These are phyloP conservation scores for Druceiella hillmani DNA, from an alignment of 2,888 invertebrate genomes.

Conservation along the genomic window DNA sequence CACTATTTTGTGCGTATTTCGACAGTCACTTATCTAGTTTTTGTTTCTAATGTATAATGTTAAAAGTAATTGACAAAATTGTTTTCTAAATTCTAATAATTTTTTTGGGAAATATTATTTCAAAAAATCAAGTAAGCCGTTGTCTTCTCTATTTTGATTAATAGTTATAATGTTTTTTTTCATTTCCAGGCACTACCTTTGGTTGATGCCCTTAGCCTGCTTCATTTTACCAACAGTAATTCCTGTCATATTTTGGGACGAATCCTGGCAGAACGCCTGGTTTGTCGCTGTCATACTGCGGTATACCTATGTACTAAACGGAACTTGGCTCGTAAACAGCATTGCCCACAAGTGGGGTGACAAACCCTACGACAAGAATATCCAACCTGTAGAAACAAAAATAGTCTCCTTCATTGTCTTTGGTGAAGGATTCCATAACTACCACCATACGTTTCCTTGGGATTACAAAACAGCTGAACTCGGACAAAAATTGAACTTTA, in stretches of 20 bases:
- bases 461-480: conserved; percentile 7
- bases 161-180: background rate
- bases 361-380: conserved; percentile 41
- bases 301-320: background rate
- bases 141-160: background rate
- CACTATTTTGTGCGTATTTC: no score
- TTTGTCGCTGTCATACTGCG: background rate
- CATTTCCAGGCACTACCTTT: conserved; percentile 1
- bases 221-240: background rate
- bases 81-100: no score
- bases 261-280: background rate
- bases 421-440: conserved; percentile 59
- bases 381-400: conserved; percentile 41
- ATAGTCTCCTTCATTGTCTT: conserved; percentile 41
- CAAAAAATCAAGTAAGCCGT: no score
- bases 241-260: conserved; percentile 2
- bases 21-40: no score
- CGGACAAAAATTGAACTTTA: conserved; percentile 45
- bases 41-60: no score
- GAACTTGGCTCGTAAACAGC: conserved; percentile 45
- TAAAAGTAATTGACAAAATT: no score
- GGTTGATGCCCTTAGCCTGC: conserved; percentile 2
- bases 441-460: conserved; percentile 56
- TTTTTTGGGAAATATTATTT: no score
- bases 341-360: conserved; percentile 52